Evolutionary conservation across 2,888 invertebrate genomes (phyloP).

Genomic region (Pherbina coryleti): DNA sequence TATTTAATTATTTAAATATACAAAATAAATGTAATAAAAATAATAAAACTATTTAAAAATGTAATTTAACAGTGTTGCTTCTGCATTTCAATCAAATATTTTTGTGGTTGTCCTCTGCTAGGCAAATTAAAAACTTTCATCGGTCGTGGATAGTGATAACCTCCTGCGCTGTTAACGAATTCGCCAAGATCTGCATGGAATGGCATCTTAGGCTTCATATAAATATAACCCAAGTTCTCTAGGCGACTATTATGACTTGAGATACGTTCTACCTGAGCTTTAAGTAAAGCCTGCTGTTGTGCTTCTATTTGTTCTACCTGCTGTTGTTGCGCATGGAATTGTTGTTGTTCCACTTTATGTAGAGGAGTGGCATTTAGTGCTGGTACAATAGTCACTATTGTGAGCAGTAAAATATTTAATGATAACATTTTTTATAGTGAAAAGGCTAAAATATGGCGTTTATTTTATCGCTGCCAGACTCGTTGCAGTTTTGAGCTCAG

Average conservation of each 20-base stretch:
- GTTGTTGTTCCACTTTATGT: neutral
- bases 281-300: conserved; percentile 21
- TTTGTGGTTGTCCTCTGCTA: neutral
- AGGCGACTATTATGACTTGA: neutral
- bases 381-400: neutral
- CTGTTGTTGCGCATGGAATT: neutral
- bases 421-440: too few relatives aligned
- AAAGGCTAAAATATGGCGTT: too few relatives aligned
- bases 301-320: conserved; percentile 6
- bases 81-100: neutral
- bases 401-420: neutral
- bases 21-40: neutral
- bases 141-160: conserved; percentile 2
- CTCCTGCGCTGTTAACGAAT: neutral
- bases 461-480: too few relatives aligned
- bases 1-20: neutral
- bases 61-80: neutral
- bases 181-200: neutral
- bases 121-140: neutral
- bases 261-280: conserved; percentile 18
- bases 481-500: too few relatives aligned
- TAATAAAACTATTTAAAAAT: neutral
- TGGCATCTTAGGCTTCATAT: neutral
- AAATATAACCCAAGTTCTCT: neutral
- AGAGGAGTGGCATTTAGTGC: neutral